A percentile compares a stretch with the other conserved stretches of the same genome.
Conservation (phyloP, 2,797 vertebrate species). For the Hydrolagus colliei region DNA sequence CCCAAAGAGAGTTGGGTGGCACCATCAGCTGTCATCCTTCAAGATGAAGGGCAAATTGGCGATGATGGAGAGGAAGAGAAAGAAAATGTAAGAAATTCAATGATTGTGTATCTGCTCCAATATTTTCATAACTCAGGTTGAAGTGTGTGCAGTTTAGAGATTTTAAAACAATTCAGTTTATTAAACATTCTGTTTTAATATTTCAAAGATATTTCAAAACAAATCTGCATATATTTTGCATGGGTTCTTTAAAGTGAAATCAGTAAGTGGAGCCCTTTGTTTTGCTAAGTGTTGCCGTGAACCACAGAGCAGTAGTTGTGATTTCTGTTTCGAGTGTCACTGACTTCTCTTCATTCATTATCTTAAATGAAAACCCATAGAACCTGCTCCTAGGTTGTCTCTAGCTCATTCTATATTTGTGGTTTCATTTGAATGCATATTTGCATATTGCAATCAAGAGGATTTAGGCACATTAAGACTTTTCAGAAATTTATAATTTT, state of each 20-base stretch:
- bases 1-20: conserved; percentile 72
- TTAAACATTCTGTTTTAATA: not conserved
- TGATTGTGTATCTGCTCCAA: not conserved
- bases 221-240: too few relatives aligned
- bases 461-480: not conserved
- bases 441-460: not conserved
- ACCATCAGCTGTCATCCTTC: conserved; percentile 80
- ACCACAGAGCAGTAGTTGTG: not conserved
- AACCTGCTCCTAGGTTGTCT: not conserved
- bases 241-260: not conserved
- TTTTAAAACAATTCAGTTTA: not conserved
- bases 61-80: conserved; percentile 69
- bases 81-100: conserved; percentile 58
- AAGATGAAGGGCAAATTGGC: conserved; percentile 80
- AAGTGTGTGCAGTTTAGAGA: too few relatives aligned
- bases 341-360: not conserved
- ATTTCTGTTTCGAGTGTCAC: not conserved
- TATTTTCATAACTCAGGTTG: not conserved
- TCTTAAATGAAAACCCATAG: not conserved
- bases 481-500: not conserved
- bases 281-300: not conserved
- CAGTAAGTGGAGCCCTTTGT: not conserved
- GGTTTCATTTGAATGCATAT: not conserved
- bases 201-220: too few relatives aligned
- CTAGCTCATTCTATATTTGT: not conserved